Evolutionary conservation across 2,797 vertebrate genomes (phyloP).

Genomic region (Pogoniulus pusillus): DNA sequence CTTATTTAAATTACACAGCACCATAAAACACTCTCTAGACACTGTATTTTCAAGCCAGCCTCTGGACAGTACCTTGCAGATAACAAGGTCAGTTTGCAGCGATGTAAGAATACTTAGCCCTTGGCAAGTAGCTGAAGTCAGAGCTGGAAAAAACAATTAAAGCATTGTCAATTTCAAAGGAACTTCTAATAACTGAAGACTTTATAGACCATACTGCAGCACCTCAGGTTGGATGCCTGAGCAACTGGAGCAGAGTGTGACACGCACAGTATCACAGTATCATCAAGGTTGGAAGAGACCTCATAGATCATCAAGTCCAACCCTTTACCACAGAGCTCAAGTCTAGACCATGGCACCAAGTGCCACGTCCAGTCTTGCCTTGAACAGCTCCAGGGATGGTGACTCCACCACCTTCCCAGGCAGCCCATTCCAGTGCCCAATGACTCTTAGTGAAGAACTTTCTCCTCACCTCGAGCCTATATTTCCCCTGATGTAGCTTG

Average conservation of each 20-base stretch:
- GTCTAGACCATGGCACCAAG: too few species aligned
- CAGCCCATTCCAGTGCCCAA: too few species aligned
- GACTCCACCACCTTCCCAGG: too few species aligned
- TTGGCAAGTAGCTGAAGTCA: background rate
- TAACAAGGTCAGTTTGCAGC: background rate
- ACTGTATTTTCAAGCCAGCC: background rate
- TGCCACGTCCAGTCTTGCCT: too few species aligned
- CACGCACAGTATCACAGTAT: too few species aligned
- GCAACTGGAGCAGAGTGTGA: rapidly evolving
- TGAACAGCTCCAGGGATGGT: too few species aligned
- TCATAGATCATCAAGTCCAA: too few species aligned
- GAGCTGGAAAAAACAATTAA: background rate
- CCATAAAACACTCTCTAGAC: background rate
- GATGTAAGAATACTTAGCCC: background rate
- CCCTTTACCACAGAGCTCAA: too few species aligned
- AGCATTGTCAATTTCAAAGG: background rate
- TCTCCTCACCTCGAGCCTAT: too few species aligned
- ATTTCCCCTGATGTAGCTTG: too few species aligned
- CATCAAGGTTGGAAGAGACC: too few species aligned
- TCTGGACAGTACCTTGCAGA: background rate
- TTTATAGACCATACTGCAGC: rapidly evolving
- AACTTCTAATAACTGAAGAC: background rate
- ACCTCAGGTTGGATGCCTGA: background rate
- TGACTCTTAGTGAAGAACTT: too few species aligned
- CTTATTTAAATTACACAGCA: background rate